These are phyloP conservation scores for Hystrix brachyura DNA, from an alignment of 2,113 vertebrate species.

Conservation along the genomic window DNA sequence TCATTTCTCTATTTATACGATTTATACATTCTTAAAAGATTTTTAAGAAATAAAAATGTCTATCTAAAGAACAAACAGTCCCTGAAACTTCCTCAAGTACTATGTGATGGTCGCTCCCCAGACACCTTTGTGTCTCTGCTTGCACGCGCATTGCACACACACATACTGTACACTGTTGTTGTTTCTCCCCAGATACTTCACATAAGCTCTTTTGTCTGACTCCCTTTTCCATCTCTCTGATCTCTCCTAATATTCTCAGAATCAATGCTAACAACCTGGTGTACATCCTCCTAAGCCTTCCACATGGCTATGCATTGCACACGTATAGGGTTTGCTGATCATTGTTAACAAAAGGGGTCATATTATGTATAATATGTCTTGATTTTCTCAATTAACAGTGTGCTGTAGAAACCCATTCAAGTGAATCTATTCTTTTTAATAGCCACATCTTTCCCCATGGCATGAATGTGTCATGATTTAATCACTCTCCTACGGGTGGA, in stretches of 20 bases:
- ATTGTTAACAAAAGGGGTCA: not conserved
- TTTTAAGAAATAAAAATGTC: not conserved
- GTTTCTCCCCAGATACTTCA: not conserved
- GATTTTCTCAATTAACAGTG: not conserved
- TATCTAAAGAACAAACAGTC: not conserved
- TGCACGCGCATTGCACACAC: not conserved
- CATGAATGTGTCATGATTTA: not conserved
- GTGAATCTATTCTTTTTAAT: not conserved
- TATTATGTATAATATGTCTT: not conserved
- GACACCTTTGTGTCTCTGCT: not conserved
- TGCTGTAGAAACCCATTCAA: not conserved
- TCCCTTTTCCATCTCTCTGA: not conserved
- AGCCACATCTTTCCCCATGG: not conserved
- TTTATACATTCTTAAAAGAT: not conserved
- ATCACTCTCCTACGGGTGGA: not conserved
- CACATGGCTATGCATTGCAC: rapidly evolving
- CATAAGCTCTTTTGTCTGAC: not conserved
- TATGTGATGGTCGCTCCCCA: not conserved
- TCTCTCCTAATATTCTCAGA: not conserved
- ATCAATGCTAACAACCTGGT: not conserved
- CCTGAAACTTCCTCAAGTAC: not conserved
- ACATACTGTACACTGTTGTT: not conserved
- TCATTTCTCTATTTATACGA: not conserved
- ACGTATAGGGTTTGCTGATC: not conserved
- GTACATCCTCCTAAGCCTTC: no score